Evolutionary conservation across 2,888 invertebrate species (phyloP).

Genomic region (Phengaris arion): DNA sequence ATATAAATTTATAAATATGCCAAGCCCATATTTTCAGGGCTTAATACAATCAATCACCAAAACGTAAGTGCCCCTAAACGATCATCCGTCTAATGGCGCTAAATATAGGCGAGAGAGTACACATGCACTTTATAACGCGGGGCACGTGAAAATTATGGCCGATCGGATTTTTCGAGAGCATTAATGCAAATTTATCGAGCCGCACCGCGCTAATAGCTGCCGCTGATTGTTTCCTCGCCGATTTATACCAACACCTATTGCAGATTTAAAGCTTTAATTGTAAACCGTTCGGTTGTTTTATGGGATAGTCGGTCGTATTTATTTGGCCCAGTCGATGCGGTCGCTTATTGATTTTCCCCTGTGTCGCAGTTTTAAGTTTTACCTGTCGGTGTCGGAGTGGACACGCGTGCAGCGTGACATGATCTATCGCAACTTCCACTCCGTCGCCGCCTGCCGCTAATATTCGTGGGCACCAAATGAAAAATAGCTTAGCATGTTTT

Average conservation of each 20-base stretch:
- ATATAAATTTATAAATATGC: not conserved
- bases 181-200: conserved; percentile 80
- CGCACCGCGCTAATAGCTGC: conserved; percentile 76
- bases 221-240: conserved; percentile 78
- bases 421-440: conserved; percentile 46
- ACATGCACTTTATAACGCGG: conserved; percentile 56
- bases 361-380: conserved; percentile 54
- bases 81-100: conserved; percentile 24
- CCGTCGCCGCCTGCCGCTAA: conserved; percentile 36
- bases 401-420: conserved; percentile 43
- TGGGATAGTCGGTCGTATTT: conserved; percentile 77
- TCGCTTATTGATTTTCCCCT: conserved; percentile 72
- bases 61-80: conserved; percentile 24
- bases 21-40: conserved; percentile 5
- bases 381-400: conserved; percentile 48
- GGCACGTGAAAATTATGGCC: conserved; percentile 76
- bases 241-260: conserved; percentile 80
- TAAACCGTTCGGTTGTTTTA: conserved; percentile 79
- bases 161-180: conserved; percentile 77
- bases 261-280: conserved; percentile 80
- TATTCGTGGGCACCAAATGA: conserved; percentile 40
- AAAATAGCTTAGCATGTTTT: conserved; percentile 31
- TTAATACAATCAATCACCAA: conserved; percentile 21
- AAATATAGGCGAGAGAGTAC: conserved; percentile 34
- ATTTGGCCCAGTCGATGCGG: conserved; percentile 68